A percentile compares a stretch with the other conserved stretches of the same genome.
Evolutionary conservation across 2,797 vertebrate species (phyloP).

Genomic region (Botia kubotai): DNA sequence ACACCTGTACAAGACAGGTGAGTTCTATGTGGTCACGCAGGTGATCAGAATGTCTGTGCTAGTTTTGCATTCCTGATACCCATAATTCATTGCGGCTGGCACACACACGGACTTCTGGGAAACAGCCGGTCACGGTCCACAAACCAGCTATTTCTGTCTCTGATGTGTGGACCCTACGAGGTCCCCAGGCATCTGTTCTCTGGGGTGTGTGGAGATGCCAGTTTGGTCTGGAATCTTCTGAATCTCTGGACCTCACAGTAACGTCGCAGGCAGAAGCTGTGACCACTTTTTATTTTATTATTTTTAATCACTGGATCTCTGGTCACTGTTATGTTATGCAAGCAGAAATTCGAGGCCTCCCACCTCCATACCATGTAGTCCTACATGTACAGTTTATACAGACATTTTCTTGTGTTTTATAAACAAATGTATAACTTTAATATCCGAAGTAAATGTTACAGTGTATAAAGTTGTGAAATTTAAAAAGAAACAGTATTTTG

Average conservation of each 20-base stretch:
- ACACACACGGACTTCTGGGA: slow-evolving; percentile 18
- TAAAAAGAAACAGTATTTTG: not conserved
- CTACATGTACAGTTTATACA: too few species aligned
- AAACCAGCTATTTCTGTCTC: slow-evolving; percentile 47
- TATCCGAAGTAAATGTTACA: too few species aligned
- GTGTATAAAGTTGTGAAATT: too few species aligned
- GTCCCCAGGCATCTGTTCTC: slow-evolving; percentile 30
- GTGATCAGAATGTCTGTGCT: not conserved
- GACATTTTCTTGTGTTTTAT: too few species aligned
- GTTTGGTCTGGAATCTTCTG: slow-evolving; percentile 37
- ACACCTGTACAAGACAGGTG: too few species aligned
- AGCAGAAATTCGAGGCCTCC: too few species aligned
- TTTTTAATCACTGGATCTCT: too few species aligned
- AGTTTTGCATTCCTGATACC: slow-evolving; percentile 33
- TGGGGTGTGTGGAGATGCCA: slow-evolving; percentile 26
- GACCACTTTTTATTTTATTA: not conserved
- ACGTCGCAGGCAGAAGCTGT: not conserved
- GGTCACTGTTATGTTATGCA: too few species aligned
- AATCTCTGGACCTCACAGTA: slow-evolving; percentile 13
- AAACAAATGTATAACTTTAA: too few species aligned
- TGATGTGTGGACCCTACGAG: slow-evolving; percentile 19
- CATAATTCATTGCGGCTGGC: slow-evolving; percentile 17
- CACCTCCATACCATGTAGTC: too few species aligned
- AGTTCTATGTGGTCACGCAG: not conserved
- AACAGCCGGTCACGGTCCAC: slow-evolving; percentile 24